These are phyloP conservation scores for Poecilobothrus nobilitatus DNA, from an alignment of 2,888 invertebrate species.

Conservation along the genomic window DNA sequence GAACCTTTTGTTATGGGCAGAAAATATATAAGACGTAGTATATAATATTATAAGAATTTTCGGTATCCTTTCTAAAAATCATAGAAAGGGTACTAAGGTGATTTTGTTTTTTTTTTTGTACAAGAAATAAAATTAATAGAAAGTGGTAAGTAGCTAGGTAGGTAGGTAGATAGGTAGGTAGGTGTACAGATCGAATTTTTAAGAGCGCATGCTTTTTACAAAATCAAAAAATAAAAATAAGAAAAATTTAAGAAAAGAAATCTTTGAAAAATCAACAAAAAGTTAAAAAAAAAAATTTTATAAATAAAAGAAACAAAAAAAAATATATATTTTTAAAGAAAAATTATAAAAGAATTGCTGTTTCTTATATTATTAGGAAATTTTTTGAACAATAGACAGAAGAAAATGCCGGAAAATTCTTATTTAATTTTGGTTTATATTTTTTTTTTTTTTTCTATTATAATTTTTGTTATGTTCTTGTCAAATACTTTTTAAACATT, in stretches of 20 bases:
- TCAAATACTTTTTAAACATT: no score
- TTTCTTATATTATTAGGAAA: no score
- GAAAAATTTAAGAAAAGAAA: not conserved
- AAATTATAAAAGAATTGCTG: no score
- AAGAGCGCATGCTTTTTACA: not conserved
- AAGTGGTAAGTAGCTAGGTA: not conserved
- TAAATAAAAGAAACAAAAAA: not conserved
- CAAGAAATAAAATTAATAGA: not conserved
- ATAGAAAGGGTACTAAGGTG: no score
- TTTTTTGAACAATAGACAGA: not conserved
- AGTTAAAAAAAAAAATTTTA: not conserved
- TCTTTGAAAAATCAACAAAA: not conserved
- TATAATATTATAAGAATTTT: no score
- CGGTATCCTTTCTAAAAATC: no score
- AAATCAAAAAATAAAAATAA: not conserved
- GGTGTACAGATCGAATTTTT: not conserved
- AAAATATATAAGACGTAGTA: no score
- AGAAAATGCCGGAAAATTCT: slow-evolving; percentile 3
- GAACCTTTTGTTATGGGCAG: no score
- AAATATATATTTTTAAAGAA: not conserved
- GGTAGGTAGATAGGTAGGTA: not conserved
- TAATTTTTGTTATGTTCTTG: not conserved
- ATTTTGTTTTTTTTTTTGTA: no score
- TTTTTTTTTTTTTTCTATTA: not conserved
- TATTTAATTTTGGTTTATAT: not conserved